Evolutionary conservation across 2,113 vertebrate species (phyloP).

Genomic region (Campylomormyrus tamandua): DNA sequence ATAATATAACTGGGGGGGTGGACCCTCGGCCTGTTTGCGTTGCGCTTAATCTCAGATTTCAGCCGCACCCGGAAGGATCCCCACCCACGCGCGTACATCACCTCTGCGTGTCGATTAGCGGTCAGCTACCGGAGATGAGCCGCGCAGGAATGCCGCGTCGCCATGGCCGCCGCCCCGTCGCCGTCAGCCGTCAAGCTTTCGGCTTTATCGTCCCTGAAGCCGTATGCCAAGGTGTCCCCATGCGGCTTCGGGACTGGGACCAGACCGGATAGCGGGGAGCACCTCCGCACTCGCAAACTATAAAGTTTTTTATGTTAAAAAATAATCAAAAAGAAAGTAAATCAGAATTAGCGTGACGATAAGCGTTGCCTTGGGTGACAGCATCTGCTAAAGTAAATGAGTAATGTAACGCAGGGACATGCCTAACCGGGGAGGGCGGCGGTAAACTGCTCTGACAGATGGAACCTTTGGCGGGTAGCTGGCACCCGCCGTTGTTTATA

Average conservation of each 20-base stretch:
- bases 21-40: not conserved
- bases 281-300: not conserved
- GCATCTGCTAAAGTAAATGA: constrained; percentile 11
- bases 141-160: not conserved
- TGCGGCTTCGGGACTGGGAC: not conserved
- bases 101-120: not conserved
- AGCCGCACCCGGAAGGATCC: not conserved
- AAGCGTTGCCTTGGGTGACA: not conserved
- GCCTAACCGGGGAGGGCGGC: not conserved
- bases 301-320: not conserved
- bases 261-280: not conserved
- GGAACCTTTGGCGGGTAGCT: constrained; percentile 14
- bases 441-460: constrained; percentile 9
- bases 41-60: not conserved
- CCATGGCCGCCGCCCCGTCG: not conserved
- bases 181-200: not conserved
- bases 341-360: not conserved
- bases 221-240: not conserved
- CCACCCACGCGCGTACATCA: not conserved
- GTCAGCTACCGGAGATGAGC: not conserved
- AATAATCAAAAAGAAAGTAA: not conserved
- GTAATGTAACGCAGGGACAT: not conserved
- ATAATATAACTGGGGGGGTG: not conserved
- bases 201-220: not conserved
- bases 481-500: constrained; percentile 14